Percentiles rank a stretch among this genome's conserved stretches.
Evolutionary conservation across 2,888 invertebrate genomes (phyloP).

Genomic region (Dilophus febrilis): DNA sequence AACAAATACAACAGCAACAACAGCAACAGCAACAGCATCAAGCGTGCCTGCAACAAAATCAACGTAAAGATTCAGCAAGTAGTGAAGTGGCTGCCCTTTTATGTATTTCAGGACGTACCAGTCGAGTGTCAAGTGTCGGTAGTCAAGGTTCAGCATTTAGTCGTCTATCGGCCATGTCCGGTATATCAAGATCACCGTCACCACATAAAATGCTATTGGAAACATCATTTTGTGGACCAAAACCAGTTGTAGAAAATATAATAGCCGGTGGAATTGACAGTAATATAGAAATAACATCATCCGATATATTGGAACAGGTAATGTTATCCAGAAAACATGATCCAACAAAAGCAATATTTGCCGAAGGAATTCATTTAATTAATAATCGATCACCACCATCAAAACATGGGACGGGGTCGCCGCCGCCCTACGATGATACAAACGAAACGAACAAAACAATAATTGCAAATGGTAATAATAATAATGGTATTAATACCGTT

Average conservation of each 20-base stretch:
- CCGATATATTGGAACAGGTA: slow-evolving; percentile 38
- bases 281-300: slow-evolving; percentile 32
- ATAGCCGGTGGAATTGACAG: slow-evolving; percentile 33
- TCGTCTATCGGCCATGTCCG: slow-evolving; percentile 33
- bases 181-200: slow-evolving; percentile 56
- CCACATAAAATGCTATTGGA: slow-evolving; percentile 83
- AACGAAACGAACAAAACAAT: slow-evolving; percentile 7
- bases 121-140: slow-evolving; percentile 65
- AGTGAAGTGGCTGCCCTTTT: slow-evolving; percentile 61
- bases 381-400: slow-evolving; percentile 25
- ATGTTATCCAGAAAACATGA: slow-evolving; percentile 43
- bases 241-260: slow-evolving; percentile 42
- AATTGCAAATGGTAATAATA: background rate
- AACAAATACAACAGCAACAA: slow-evolving; percentile 24
- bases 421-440: no score
- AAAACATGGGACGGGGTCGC: slow-evolving; percentile 6
- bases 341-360: slow-evolving; percentile 44
- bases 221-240: slow-evolving; percentile 79
- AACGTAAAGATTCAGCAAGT: slow-evolving; percentile 55
- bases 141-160: slow-evolving; percentile 54
- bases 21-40: slow-evolving; percentile 38
- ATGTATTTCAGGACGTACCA: slow-evolving; percentile 61
- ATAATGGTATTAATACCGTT: no score
- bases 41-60: slow-evolving; percentile 34
- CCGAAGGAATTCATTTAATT: slow-evolving; percentile 41